Conservation (phyloP, 2,888 invertebrate genomes). For the Metallyticus violacea region DNA sequence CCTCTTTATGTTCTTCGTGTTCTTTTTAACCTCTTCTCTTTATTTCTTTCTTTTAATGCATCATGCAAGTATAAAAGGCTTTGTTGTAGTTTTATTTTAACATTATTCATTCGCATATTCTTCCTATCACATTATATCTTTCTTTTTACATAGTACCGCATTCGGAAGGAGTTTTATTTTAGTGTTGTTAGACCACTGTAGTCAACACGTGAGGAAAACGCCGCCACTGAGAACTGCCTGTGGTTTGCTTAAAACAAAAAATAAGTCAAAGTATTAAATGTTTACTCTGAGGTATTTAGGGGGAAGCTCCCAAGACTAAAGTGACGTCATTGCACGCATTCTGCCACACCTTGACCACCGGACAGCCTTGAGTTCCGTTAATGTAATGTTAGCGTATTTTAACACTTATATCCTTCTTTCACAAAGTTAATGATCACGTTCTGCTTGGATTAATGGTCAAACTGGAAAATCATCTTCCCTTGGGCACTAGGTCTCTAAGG, state of each 20-base stretch:
- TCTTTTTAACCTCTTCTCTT: too few relatives aligned
- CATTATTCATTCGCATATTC: too few relatives aligned
- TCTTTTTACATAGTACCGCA: too few relatives aligned
- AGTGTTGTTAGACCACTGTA: too few relatives aligned
- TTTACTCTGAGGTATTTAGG: background rate
- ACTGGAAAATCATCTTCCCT: background rate
- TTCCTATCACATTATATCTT: too few relatives aligned
- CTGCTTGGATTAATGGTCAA: background rate
- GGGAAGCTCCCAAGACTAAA: background rate
- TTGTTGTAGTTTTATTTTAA: too few relatives aligned
- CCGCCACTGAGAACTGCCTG: background rate
- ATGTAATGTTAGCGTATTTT: background rate
- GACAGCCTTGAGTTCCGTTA: slow-evolving; percentile 6
- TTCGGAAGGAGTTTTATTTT: too few relatives aligned
- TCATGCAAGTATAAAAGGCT: too few relatives aligned
- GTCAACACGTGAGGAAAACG: too few relatives aligned
- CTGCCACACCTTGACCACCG: background rate
- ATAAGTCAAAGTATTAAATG: background rate
- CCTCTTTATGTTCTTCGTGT: too few relatives aligned
- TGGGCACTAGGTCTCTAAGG: background rate
- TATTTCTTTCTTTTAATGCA: too few relatives aligned
- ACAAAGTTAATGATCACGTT: background rate
- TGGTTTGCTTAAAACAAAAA: background rate
- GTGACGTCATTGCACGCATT: background rate
- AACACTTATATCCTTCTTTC: background rate